Base-by-base conservation (phyloP, 2,888 invertebrate species). In the Oscheius sp. region DNA sequence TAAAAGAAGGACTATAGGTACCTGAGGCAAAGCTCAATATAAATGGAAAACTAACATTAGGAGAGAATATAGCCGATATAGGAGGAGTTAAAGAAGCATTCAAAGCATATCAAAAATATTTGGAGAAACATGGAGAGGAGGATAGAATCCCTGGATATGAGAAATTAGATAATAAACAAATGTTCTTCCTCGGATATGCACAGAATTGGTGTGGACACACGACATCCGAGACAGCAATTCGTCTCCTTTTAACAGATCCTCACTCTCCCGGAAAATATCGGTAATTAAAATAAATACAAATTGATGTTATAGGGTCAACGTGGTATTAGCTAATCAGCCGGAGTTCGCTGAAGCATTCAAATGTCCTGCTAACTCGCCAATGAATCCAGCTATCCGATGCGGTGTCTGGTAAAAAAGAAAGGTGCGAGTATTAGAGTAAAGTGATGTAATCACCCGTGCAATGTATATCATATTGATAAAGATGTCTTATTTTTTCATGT, bases 271-370 rank as follows among this genome's bases (percentile, higher is more conserved):
- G 82, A 33, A 65, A 70, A 44, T 82, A 67, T 41, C 61, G 62
- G 82, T 38, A 44, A 14, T 36, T 22, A 17, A 8, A 4, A 33
- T 33, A 6, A 36, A 33, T 33, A 20, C 24, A 33, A n/a, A 36
- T 56, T 32, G 3, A n/a, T 2, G n/a, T 59, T 67, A 26, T 70
- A 73, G 78, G 51, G 76, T 77, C 0, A 77, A 79, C 49, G 74
- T 75, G 2, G 80, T 80, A 2, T 64, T 78, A 6, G 68, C 68
- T 47, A 97, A 97, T 88, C 94, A 94, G 86, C 90, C 87, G 8
- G 95, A 96, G 86, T 95, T 89, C 87, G 91, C 95, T 12, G 89
- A 89, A 70, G 95, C 94, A 80, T 96, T 92, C 89, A 90, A 91
- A 72, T 96, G 96, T 87, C 92, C 92, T 0, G 87, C 89, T 24